These are phyloP conservation scores for Eudyptes chrysolophus DNA, from an alignment of 2,113 vertebrate genomes.

Conservation along the genomic window DNA sequence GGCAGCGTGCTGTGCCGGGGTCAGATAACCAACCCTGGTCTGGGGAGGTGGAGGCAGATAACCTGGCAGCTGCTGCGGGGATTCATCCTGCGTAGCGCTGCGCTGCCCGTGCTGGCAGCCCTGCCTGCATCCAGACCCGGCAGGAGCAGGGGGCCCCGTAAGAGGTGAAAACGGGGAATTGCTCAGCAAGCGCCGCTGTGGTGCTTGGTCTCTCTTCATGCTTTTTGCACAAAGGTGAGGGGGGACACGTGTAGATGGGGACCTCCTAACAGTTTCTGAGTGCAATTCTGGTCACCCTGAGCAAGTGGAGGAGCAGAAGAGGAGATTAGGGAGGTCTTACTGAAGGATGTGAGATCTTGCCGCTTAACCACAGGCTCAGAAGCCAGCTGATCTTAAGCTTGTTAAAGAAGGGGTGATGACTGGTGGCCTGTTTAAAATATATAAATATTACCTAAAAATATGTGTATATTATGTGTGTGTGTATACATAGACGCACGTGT, in stretches of 20 bases:
- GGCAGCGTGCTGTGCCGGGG: neutral
- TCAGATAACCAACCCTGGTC: no score
- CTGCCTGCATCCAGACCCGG: neutral
- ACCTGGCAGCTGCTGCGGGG: neutral
- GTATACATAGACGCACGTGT: rapidly evolving
- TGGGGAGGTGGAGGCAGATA: no score
- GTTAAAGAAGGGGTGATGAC: neutral
- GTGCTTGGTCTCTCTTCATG: neutral
- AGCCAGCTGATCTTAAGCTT: neutral
- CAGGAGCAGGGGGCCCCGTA: rapidly evolving
- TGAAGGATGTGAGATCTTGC: neutral
- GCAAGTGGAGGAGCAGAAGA: neutral
- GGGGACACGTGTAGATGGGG: rapidly evolving
- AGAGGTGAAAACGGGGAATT: neutral
- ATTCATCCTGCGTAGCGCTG: no score
- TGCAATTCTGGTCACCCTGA: neutral
- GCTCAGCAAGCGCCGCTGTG: neutral
- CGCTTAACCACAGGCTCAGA: neutral
- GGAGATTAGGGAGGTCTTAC: neutral
- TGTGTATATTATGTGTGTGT: rapidly evolving
- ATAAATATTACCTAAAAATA: neutral
- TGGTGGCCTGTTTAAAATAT: neutral
- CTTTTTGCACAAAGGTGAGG: neutral
- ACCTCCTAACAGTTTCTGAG: neutral
- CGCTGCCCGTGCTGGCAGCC: neutral